Percentiles rank a stretch among this genome's conserved stretches.
Conservation (phyloP, 2,113 vertebrate genomes). For the Chitala chitala region DNA sequence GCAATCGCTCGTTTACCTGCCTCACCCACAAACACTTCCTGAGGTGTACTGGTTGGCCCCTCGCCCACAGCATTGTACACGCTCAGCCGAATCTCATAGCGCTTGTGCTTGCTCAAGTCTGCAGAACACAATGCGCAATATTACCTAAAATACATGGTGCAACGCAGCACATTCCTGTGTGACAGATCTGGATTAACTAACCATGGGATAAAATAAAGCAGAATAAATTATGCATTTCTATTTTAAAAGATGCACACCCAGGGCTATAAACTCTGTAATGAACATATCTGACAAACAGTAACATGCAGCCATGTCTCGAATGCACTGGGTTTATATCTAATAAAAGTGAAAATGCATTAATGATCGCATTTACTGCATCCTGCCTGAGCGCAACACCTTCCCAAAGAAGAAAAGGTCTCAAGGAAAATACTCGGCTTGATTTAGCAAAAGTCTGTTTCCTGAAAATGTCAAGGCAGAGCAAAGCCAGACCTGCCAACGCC, state of each 20-base stretch:
- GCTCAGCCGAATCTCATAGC: constrained; percentile 91
- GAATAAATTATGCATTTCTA: not conserved
- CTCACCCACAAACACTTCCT: constrained; percentile 95
- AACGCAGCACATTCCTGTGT: not conserved
- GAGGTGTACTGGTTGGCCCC: constrained; percentile 78
- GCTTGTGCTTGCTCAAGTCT: constrained; percentile 89
- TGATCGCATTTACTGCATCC: constrained; percentile 3
- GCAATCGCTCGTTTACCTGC: constrained; percentile 70
- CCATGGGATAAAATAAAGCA: not conserved
- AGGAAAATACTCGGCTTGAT: not conserved
- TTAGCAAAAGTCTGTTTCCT: constrained; percentile 4
- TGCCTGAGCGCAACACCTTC: constrained; percentile 10
- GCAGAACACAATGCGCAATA: constrained; percentile 20
- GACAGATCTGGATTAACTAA: not conserved
- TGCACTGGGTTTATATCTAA: no score
- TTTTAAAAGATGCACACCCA: no score
- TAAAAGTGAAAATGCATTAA: not conserved
- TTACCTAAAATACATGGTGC: not conserved
- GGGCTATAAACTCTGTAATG: no score
- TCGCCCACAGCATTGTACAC: constrained; percentile 90
- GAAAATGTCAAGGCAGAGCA: not conserved
- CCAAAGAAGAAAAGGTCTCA: constrained; percentile 23
- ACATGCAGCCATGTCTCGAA: no score
- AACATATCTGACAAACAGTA: not conserved
- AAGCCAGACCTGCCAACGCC: not conserved